Conservation (phyloP, 2,113 vertebrate genomes). For the Ceratotherium simum region DNA sequence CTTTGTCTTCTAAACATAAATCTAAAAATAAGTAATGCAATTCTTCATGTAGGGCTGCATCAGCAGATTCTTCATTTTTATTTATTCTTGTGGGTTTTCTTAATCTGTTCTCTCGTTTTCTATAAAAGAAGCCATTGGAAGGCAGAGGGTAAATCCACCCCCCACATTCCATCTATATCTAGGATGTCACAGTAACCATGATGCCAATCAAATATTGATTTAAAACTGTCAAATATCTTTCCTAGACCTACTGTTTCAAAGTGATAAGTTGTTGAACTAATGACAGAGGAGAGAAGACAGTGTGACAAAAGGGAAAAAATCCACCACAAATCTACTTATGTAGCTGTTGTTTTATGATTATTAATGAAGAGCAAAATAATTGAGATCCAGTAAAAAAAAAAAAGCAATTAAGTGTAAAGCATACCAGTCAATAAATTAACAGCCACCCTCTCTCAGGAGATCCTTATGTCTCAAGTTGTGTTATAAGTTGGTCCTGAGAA, state of each 20-base stretch:
- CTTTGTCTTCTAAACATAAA: conserved; percentile 85
- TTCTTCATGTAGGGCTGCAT: conserved; percentile 77
- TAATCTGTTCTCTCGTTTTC: conserved; percentile 74
- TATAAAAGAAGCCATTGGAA: conserved; percentile 55
- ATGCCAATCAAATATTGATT: conserved; percentile 65
- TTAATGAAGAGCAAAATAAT: background rate
- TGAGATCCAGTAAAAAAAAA: background rate
- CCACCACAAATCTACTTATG: conserved; percentile 6
- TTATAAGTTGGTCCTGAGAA: background rate
- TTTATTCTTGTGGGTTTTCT: conserved; percentile 83
- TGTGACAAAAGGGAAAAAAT: conserved; percentile 24
- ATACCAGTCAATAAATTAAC: background rate
- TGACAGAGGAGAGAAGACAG: conserved; percentile 13
- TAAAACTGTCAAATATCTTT: conserved; percentile 70
- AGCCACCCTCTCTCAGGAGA: background rate
- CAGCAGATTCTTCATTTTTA: conserved; percentile 84
- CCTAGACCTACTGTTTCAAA: conserved; percentile 52
- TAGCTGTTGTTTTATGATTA: background rate
- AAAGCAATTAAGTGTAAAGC: conserved; percentile 19
- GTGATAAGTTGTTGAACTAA: conserved; percentile 18
- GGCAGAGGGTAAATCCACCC: conserved; percentile 29
- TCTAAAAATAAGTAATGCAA: conserved; percentile 82
- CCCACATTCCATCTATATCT: conserved; percentile 23
- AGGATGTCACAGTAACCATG: conserved; percentile 50
- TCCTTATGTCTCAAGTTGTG: conserved; percentile 5